Base-by-base conservation (phyloP, 2,888 invertebrate genomes). In the Pteria penguin region DNA sequence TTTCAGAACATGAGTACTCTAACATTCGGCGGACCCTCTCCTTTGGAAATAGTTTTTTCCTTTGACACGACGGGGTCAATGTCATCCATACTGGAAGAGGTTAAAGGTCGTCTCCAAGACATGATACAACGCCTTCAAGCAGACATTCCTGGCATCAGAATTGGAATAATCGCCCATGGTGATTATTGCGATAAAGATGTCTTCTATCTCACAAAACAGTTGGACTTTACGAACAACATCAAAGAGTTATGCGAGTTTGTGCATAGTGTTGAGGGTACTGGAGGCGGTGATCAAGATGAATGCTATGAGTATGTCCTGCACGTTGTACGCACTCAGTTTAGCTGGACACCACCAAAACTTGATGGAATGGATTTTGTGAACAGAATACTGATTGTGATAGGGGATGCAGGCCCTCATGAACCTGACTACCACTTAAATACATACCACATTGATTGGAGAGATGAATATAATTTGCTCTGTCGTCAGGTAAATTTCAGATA, bases 61-160 rank as follows among this genome's bases (percentile, higher is more conserved):
- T 87, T 90, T 65, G 90, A 90, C 75, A 89, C 89, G 1, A 90
- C 90, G 0, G 89, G 88, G 1, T 90, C 90, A 22, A 90, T 90
- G 90, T 83, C 84, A 27, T 75, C 79, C 4, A 82, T 83, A 31
- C 77, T 90, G 22, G 85, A 85, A 11, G 86, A 88, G 75, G 88
- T 90, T n/a, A 82, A 85, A 36, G 82, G 78, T 18, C 83, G 88
- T 14, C 72, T 90, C 4, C 80, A 84, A 18, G 88, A 90, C 72
- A 87, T 90, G 83, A 86, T 90, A 31, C 83, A 88, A 74, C 84
- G 90, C 11, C 84, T 91, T 4, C 85, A 88, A 61, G 84, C 86
- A 32, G 91, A 91, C 81, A 89, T 90, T 45, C 89, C 89, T 0
- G 85, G 83, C 4, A 86, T 91, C 52, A 82, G 85, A n/a, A 84